Conservation (phyloP, 2,888 invertebrate genomes). For the Pharmacophagus antenor region DNA sequence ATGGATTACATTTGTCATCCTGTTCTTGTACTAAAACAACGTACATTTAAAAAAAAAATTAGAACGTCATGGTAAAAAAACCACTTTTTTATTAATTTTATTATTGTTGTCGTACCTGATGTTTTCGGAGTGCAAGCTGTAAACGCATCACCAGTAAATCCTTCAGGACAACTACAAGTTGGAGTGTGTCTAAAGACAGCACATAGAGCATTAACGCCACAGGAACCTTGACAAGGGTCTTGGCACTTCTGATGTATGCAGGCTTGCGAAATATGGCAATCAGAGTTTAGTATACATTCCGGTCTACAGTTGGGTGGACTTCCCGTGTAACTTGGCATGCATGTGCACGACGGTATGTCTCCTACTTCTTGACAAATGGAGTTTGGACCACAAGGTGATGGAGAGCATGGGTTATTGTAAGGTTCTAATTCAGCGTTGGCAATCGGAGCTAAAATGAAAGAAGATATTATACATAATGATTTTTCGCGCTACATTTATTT, state of each 20-base stretch:
- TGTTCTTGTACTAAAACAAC: conserved; percentile 48
- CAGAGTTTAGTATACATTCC: conserved; percentile 86
- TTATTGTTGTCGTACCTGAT: conserved; percentile 50
- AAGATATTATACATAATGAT: not conserved
- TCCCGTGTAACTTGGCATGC: conserved; percentile 82
- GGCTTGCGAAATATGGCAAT: conserved; percentile 84
- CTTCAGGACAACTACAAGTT: conserved; percentile 86
- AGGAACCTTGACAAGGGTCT: conserved; percentile 87
- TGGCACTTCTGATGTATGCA: conserved; percentile 87
- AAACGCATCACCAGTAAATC: conserved; percentile 85
- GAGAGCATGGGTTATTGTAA: conserved; percentile 78
- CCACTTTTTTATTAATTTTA: not conserved
- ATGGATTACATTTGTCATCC: conserved; percentile 80
- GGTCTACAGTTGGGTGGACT: conserved; percentile 85
- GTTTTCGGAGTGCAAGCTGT: conserved; percentile 73
- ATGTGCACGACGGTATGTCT: conserved; percentile 83
- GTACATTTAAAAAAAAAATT: conserved; percentile 3
- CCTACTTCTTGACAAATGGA: conserved; percentile 82
- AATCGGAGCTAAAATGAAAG: conserved; percentile 59
- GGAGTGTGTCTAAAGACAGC: conserved; percentile 86
- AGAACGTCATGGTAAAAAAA: not conserved
- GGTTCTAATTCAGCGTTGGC: conserved; percentile 72
- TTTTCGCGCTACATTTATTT: not conserved
- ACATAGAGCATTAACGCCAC: conserved; percentile 83
- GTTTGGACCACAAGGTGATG: conserved; percentile 87